Evolutionary conservation across 1,140 invertebrate genomes (phyloP), one percentile per base, ranked within the genome.

Genomic region (Micrasema minimum): DNA sequence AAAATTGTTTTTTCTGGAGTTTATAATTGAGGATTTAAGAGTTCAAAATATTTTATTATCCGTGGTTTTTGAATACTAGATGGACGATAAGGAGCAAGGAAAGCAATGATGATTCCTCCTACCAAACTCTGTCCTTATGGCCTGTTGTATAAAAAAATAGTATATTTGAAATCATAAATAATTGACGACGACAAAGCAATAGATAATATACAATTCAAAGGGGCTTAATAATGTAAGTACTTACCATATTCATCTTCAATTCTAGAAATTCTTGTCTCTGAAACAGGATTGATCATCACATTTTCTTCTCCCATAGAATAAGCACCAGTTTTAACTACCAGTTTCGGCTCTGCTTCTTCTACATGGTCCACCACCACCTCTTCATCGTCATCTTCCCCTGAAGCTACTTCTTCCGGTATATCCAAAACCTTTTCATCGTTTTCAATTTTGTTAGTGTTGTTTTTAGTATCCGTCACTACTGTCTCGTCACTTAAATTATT

Each of bases 231-330:
- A n/a, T n/a, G n/a, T n/a, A 18, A 37, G 22, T 12, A 35, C 67
- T 69, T 7, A 69, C 67, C 67, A n/a, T 61, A 69, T 12, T 23
- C 67, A 18, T 69, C 67, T 1, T 69, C 67, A n/a, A 55, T 55
- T 11, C 22, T 55, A 6, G 23, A 20, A 7, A 31, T 31, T 31
- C 26, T 2, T 16, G 22, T 31, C n/a, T 31, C n/a, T 16, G 26
- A 14, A 0, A 37, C 16, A 35, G 51, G 55, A 12, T 38, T 41
- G 12, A 59, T 14, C 5, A 22, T 31, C 11, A 20, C 20, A n/a
- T 11, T 38, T n/a, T 68, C 66, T 5, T 43, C 50, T 31, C 16
- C 48, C 53, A 69, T 61, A 2, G 67, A 59, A 23, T 69, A 69
- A 18, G 53, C 53, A 1, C 67, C 67, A 37, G 35, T 48, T 14